Percentiles rank a stretch among this genome's conserved stretches.
phyloP scores from a whole-genome alignment of 2,797 vertebrate species.

The Notamacropus eugenii region DNA sequence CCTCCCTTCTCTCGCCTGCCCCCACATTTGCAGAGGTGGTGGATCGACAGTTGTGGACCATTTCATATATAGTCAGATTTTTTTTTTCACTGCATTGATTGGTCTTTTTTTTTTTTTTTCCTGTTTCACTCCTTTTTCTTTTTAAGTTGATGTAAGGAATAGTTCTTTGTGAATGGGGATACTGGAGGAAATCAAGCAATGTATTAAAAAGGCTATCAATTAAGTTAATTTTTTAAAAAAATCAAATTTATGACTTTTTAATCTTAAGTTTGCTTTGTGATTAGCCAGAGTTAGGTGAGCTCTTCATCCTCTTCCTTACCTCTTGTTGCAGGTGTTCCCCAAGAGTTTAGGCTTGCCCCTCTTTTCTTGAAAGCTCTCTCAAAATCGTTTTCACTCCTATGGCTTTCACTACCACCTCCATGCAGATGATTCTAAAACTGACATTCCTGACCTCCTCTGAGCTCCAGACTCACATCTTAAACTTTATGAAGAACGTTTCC shows the following conservation, averaged over 20 bases:
- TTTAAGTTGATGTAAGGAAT: background rate
- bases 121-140: background rate
- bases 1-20: accelerated
- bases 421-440: background rate
- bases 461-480: background rate
- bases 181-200: background rate
- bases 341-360: background rate
- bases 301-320: background rate
- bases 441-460: background rate
- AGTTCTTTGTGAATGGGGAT: background rate
- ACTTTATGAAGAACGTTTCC: background rate
- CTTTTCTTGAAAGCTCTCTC: background rate
- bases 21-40: background rate
- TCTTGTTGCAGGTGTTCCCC: background rate
- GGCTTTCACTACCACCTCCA: background rate
- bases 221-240: background rate
- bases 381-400: background rate
- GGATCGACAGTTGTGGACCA: background rate
- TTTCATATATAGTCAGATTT: background rate
- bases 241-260: background rate
- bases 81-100: background rate
- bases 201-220: background rate
- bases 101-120: background rate
- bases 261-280: background rate
- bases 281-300: background rate